Base-by-base conservation (phyloP, 2,797 vertebrate species). In the Anabas testudineus region DNA sequence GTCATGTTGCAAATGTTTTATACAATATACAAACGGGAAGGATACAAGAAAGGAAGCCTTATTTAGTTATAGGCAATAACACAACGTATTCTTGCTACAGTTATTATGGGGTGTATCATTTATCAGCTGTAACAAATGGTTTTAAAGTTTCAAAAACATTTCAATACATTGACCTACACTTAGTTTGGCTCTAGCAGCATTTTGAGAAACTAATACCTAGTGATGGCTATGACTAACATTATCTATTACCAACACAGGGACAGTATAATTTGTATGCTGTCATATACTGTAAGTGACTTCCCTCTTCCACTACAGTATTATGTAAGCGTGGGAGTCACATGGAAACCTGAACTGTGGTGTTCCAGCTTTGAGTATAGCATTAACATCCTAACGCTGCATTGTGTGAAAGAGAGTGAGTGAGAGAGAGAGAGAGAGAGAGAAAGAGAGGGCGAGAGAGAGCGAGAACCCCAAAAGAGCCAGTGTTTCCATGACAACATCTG, bases 401-500 rank as follows among this genome's bases (percentile, higher is more conserved):
- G 80, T 82, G 72, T 75, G 70, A 73, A 56, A 62, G 56, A 66
- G 66, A 72, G 69, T 45, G 58, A 67, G 58, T 83, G 58, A 68
- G 76, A 83, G 49, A 82, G 67, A 56, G 87, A 89, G 41, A 82
- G 58, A 83, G 58, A 68, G 76, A 83, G 49, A 82, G 70, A 73
- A 56, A 62, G 56, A 66, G 66, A 72, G 69, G 45, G 58, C 67
- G 58, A 83, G 58, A 68, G 76, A 83, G 49, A 82, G 67, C 56
- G 87, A 89, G 41, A 82, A 66, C 67, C 83, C 91, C 79, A 90
- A 84, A 91, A 86, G 87, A 91, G 72, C 78, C 37, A 2, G 82
- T 72, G 92, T 95, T 94, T 87, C 93, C 92, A 94, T 94, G 92
- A 91, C 91, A 93, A 94, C 93, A 90, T 93, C 90, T 92, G 92